Base-by-base conservation (phyloP, 2,797 vertebrate species). In the Rousettus madagascariensis region DNA sequence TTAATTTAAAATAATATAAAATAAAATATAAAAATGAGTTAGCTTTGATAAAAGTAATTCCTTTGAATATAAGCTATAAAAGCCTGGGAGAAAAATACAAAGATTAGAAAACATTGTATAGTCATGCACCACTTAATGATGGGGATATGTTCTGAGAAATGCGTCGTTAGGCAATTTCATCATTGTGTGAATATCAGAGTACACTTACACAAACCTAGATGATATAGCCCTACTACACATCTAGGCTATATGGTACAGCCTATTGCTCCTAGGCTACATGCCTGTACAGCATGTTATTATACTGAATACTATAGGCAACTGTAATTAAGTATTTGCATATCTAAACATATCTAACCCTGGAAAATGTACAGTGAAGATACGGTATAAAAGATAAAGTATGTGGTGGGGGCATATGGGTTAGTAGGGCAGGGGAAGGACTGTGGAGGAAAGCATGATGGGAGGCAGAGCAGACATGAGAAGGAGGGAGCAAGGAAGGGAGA, bases 1-100 rank as follows among this genome's bases (percentile, higher is more conserved):
- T 79, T 78, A 59, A 84, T 74, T 94, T 69, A 49, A 49, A 49
- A 49, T 49, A 49, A 49, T 49, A 49, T 49, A 49, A 49, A 49
- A 15, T 30, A 22, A 63, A 80, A 55, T 17, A 53, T 20, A 77
- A 95, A 96, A 88, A 74, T 71, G 38, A 83, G 33, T 91, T 87
- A 84, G 68, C 33, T 74, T 75, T 94, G n/a, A 63, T n/a, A 80
- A 84, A 46, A 59, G 87, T 49, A 85, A 92, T 49, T 91, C 36
- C 38, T 95, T 84, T 95, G 59, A 80, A 57, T 49, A 92, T 15
- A 89, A 22, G 89, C 51, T 79, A 94, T 86, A 84, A 95, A 95
- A 94, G 89, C 80, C 66, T 77, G 24, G 69, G 43, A 92, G 80
- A 61, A 94, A 95, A 95, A 96, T 24, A 65, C 11, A 78, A 86